Conservation (phyloP, 2,888 invertebrate species). For the Meandrusa payeni region DNA sequence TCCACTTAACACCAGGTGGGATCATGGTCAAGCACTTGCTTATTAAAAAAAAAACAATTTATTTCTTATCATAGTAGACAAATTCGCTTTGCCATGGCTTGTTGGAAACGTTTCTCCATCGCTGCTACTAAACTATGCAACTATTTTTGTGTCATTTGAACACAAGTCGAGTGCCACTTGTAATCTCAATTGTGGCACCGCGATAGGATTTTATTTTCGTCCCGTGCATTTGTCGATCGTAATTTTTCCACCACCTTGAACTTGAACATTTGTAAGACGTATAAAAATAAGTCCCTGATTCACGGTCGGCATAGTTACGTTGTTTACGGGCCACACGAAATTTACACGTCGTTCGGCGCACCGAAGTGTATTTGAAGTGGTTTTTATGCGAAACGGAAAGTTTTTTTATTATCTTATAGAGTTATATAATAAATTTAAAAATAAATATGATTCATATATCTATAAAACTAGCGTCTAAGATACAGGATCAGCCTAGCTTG, state of each 20-base stretch:
- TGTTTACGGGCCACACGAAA: constrained; percentile 5
- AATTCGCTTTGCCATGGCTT: no score
- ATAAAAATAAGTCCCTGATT: constrained; percentile 21
- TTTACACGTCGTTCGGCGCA: neutral
- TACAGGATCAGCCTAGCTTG: no score
- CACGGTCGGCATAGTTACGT: constrained; percentile 21
- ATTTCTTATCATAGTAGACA: no score
- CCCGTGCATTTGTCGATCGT: constrained; percentile 16
- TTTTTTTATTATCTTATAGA: no score
- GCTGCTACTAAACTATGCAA: neutral
- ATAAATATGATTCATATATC: no score
- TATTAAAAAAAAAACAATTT: no score
- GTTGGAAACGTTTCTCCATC: neutral
- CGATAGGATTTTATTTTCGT: constrained; percentile 21
- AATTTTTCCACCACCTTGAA: constrained; percentile 24
- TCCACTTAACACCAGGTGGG: no score
- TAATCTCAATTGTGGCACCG: constrained; percentile 3
- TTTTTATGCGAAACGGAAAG: no score
- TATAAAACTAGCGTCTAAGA: no score
- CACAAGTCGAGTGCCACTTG: neutral
- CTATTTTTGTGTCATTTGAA: no score
- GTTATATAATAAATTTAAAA: no score
- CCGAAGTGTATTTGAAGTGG: neutral
- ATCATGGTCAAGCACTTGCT: no score
- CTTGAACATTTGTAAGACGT: constrained; percentile 22